A percentile compares a stretch with the other conserved stretches of the same genome.
phyloP scores from a whole-genome alignment of 2,113 vertebrate species.

The Pelusios castaneus region DNA sequence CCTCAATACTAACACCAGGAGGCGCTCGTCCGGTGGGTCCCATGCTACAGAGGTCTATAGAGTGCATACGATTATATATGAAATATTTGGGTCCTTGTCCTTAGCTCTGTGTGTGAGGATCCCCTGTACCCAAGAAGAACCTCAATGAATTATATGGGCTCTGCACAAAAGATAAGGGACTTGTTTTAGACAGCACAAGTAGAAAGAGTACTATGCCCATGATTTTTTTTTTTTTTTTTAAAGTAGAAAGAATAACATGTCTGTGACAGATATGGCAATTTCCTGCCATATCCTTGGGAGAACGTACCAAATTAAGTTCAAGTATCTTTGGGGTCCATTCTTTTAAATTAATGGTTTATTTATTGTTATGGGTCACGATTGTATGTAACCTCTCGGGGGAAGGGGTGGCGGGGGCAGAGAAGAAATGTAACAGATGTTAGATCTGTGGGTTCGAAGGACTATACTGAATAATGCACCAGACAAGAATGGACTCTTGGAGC shows the following conservation, averaged over 20 bases:
- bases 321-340: not conserved
- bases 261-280: no score
- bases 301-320: not conserved
- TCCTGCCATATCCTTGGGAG: not conserved
- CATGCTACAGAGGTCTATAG: no score
- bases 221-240: no score
- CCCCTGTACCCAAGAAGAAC: not conserved
- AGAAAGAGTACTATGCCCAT: not conserved
- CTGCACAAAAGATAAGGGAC: not conserved
- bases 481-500: no score
- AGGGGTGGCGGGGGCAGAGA: no score
- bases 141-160: not conserved
- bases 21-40: no score
- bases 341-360: not conserved
- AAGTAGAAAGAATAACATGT: no score
- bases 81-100: not conserved
- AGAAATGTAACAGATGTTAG: no score
- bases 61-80: accelerated
- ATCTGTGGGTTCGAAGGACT: no score
- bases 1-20: no score
- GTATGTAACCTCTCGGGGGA: not conserved
- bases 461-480: no score
- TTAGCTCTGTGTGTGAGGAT: no score
- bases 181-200: not conserved
- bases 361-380: not conserved